These are phyloP conservation scores for Apis laboriosa DNA, from an alignment of 1,140 invertebrate species.

Conservation along the genomic window DNA sequence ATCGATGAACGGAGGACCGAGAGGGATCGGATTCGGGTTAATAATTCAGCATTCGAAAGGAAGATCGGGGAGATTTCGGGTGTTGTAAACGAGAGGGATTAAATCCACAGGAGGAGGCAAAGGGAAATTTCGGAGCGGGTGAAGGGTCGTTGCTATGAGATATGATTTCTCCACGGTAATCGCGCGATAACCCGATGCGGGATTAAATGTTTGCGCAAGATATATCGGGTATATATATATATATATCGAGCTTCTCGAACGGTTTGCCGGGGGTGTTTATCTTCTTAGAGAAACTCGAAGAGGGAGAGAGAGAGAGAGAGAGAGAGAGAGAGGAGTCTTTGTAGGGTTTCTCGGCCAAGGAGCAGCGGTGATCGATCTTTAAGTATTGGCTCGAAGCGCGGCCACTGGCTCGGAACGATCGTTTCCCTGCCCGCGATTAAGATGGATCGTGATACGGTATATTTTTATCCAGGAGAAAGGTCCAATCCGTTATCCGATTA, in stretches of 20 bases:
- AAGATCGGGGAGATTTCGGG: constrained; percentile 40
- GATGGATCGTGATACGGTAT: background rate
- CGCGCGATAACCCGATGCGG: background rate
- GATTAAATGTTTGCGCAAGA: background rate
- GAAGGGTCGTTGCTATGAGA: background rate
- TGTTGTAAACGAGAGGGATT: constrained; percentile 39
- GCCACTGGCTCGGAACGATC: constrained; percentile 17
- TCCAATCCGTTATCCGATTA: no score
- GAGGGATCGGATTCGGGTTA: constrained; percentile 29
- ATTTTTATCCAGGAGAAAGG: no score
- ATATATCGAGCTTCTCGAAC: background rate
- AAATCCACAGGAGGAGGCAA: background rate
- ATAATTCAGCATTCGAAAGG: constrained; percentile 47
- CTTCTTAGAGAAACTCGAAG: background rate
- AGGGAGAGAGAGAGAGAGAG: no score
- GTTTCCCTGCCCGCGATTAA: constrained; percentile 11
- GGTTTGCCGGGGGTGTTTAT: background rate
- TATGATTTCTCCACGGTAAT: background rate
- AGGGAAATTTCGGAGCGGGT: background rate
- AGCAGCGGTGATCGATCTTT: constrained; percentile 17
- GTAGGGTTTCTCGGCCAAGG: background rate
- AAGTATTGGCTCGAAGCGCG: background rate
- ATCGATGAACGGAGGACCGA: constrained; percentile 29
- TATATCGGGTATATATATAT: background rate
- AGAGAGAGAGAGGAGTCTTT: background rate